phyloP scores from a whole-genome alignment of 64 coral and sea anemone genomes.

The Acropora tenuis region DNA sequence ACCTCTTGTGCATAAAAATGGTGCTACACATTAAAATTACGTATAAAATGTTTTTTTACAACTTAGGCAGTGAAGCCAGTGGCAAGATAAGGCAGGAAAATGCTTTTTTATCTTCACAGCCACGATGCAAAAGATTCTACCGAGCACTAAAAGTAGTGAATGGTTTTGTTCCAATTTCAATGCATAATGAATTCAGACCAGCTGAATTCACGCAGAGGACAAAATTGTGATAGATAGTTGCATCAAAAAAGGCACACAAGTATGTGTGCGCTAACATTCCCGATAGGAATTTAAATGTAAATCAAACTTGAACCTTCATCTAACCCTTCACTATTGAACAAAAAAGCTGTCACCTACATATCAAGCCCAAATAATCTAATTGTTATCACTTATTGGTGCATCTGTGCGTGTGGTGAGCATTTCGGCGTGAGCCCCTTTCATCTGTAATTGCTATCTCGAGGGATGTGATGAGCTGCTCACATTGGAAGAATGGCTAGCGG shows the following conservation, averaged over 20 bases:
- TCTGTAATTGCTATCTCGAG: conserved; percentile 91
- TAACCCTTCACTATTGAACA: neutral
- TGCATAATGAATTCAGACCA: neutral
- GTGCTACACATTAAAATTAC: neutral
- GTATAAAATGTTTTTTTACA: too few species aligned
- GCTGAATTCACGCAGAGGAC: neutral
- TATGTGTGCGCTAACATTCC: neutral
- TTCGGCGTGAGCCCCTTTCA: conserved; percentile 4
- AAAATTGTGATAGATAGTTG: neutral
- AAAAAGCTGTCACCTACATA: neutral
- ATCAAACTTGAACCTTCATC: neutral
- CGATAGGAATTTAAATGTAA: neutral
- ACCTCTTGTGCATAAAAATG: neutral
- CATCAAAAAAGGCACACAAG: neutral
- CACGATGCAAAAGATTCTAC: too few species aligned
- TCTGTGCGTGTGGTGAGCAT: neutral
- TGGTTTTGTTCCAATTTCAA: neutral
- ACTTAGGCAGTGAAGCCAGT: too few species aligned
- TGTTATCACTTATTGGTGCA: neutral
- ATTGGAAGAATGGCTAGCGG: conserved; percentile 70
- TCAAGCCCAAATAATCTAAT: neutral
- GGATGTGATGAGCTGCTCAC: conserved; percentile 73
- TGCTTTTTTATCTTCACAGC: too few species aligned
- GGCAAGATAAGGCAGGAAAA: too few species aligned
- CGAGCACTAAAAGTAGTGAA: neutral